Evolutionary conservation across 2,888 invertebrate species (phyloP).

Genomic region (Copidosoma aretas): DNA sequence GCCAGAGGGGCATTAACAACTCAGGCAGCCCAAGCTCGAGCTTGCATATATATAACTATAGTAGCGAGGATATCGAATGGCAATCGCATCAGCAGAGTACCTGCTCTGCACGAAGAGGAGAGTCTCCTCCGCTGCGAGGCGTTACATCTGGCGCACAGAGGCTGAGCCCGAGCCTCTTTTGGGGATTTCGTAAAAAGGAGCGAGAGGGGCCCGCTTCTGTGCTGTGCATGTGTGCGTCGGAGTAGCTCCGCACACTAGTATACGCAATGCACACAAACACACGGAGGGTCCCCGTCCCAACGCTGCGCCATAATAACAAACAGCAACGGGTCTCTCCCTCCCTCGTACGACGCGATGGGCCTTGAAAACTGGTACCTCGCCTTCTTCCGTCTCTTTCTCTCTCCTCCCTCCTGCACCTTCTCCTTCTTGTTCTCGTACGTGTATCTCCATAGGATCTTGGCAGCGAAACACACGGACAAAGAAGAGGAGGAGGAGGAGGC

Average conservation of each 20-base stretch:
- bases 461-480: constrained; percentile 25
- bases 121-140: constrained; percentile 31
- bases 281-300: constrained; percentile 1
- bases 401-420: constrained; percentile 8
- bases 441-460: constrained; percentile 36
- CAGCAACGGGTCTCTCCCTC: constrained; percentile 43
- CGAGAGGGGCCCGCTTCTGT: constrained; percentile 21
- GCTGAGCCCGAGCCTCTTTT: constrained; percentile 16
- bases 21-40: too few relatives aligned
- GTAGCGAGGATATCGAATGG: constrained; percentile 25
- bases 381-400: constrained; percentile 21
- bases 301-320: constrained; percentile 48
- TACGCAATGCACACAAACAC: background rate
- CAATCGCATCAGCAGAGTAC: background rate
- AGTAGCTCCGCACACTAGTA: background rate
- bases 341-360: constrained; percentile 39
- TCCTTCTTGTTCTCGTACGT: constrained; percentile 11
- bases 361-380: constrained; percentile 55
- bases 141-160: constrained; percentile 46
- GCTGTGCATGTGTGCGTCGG: constrained; percentile 5
- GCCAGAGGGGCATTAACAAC: constrained; percentile 25
- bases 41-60: too few relatives aligned
- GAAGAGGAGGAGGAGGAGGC: constrained; percentile 5
- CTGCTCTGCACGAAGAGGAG: background rate
- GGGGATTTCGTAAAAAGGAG: constrained; percentile 48